Evolutionary conservation across 2,113 vertebrate species (phyloP), one percentile per base, ranked within the genome.

Genomic region (Takifugu bimaculatus): DNA sequence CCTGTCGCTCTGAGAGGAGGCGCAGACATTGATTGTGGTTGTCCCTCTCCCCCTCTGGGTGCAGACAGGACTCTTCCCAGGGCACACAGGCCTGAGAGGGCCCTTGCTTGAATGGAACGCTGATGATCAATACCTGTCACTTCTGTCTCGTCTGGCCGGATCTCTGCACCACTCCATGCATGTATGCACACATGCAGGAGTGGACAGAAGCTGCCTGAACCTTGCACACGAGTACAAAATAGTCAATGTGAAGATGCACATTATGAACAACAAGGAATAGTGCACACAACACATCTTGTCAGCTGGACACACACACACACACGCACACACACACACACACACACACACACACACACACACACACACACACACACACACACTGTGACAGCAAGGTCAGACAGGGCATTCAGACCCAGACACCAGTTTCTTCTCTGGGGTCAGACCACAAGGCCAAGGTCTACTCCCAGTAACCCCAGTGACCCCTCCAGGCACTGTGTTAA

Each of bases 81-180:
- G 86, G 85, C 79, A 79, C 81, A 77, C 78, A 85, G 71, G 78
- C 89, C 78, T 81, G 77, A 80, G 77, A 82, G 79, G 81, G 80
- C 80, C 84, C 88, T 63, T 86, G 79, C 82, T 82, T 80, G 80
- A 78, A 83, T 87, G 82, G 71, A 81, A 75, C 76, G 72, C 60
- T 68, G 50, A 74, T 87, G 87, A 89, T 90, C 89, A 89, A 90
- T 90, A 90, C 87, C 84, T 89, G 89, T 89, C 87, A 90, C 85
- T 89, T 86, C 68, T 70, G 81, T 88, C 84, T 83, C 63, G 78
- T 87, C 86, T 88, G 85, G 70, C 65, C 78, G 68, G 45, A 72
- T 68, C 66, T 62, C 63, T 51, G 50, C 60, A 44, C 62, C 43
- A 57, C 66, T 49, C 42, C 63, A 29, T 57, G 43, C 54, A 54